Percentiles rank a stretch among this genome's conserved stretches.
Conservation (phyloP, 2,113 vertebrate species). For the Uria aalge region DNA sequence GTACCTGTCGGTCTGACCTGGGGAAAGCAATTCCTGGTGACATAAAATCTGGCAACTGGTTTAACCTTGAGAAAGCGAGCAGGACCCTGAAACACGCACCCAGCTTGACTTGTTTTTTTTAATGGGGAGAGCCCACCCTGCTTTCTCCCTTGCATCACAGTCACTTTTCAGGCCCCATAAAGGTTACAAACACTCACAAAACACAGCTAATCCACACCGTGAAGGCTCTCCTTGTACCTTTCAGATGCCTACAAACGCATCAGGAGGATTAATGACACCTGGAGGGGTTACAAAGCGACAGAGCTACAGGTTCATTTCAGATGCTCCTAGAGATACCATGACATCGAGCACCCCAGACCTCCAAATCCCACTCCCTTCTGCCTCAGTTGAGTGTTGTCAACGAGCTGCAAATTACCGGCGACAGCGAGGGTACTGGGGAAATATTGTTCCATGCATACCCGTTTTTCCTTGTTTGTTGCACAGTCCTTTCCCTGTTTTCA, state of each 20-base stretch:
- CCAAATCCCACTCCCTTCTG: background rate
- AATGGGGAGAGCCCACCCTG: background rate
- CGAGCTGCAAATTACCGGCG: background rate
- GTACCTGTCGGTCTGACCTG: background rate
- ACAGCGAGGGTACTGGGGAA: background rate
- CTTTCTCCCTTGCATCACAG: background rate
- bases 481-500: background rate
- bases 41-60: background rate
- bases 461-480: background rate
- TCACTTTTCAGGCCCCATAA: background rate
- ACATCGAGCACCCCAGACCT: background rate
- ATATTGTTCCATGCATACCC: background rate
- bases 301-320: background rate
- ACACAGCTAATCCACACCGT: background rate
- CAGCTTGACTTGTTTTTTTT: background rate
- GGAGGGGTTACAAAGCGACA: background rate
- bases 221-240: background rate
- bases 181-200: background rate
- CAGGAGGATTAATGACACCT: background rate
- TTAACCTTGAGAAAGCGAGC: background rate
- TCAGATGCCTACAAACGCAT: background rate
- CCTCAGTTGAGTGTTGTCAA: background rate
- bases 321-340: rapidly evolving
- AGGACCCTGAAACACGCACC: background rate
- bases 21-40: background rate